These are phyloP conservation scores for Spheniscus mendiculus DNA, from an alignment of 2,113 vertebrate genomes.

Conservation along the genomic window DNA sequence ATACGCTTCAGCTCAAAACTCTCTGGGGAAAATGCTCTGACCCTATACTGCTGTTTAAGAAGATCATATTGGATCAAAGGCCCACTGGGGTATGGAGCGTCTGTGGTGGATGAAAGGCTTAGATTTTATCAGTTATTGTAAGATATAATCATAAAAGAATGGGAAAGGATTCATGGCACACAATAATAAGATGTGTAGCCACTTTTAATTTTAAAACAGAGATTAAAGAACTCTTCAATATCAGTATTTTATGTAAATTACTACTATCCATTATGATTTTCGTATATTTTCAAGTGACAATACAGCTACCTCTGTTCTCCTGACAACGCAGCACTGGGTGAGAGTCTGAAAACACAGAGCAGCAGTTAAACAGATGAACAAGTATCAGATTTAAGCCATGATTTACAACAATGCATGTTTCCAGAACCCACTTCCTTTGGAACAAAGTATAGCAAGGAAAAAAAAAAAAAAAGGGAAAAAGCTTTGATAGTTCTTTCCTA, in stretches of 20 bases:
- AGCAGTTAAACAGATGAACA: constrained; percentile 7
- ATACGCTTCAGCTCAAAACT: not conserved
- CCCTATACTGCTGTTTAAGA: not conserved
- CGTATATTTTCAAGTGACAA: not conserved
- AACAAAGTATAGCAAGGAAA: not conserved
- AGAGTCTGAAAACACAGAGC: not conserved
- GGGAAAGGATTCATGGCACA: not conserved
- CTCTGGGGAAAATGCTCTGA: not conserved
- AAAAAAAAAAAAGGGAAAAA: not conserved
- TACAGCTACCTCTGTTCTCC: not conserved
- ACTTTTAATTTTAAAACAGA: not conserved
- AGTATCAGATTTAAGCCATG: not conserved
- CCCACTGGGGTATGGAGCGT: not conserved
- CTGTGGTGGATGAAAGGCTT: not conserved
- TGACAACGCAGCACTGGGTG: fast-evolving
- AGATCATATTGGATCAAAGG: constrained; percentile 5
- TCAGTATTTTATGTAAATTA: not conserved
- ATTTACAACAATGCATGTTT: not conserved
- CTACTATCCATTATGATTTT: not conserved
- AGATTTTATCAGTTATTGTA: constrained; percentile 8
- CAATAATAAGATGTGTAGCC: not conserved
- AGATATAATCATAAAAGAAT: not conserved
- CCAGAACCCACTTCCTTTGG: constrained; percentile 14
- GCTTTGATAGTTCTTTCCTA: not conserved
- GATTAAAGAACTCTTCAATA: not conserved